Evolutionary conservation across 1,140 invertebrate species (phyloP), one percentile per base, ranked within the genome.

Genomic region (Magallana ariakensis): DNA sequence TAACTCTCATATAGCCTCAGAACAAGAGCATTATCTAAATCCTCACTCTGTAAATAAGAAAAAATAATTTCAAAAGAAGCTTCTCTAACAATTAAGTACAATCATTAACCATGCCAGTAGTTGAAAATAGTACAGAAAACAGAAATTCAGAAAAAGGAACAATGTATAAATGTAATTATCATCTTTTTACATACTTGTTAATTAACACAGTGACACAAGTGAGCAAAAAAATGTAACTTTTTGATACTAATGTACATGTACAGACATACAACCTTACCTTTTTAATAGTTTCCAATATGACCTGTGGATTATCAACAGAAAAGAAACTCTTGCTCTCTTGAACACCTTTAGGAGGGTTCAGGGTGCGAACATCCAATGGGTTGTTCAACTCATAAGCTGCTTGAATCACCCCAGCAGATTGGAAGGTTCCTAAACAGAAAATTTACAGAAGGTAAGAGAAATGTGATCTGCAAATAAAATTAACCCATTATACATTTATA

Each of bases 211-310:
- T 33, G 33, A 33, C 33, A 33, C 33, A 1, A 33, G 4, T 1
- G 33, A 33, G 33, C n/a, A 33, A 33, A 33, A 33, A 33, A 33
- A 33, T 33, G 33, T 4, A 33, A 33, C 33, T 33, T 4, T 33
- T 33, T 33, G 33, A 33, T 33, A 33, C 33, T 33, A 33, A 33
- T 33, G 33, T 0, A 33, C 0, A 33, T 33, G 33, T 0, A 33
- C 0, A 33, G 33, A 3, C 33, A 33, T 33, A 33, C 33, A 33
- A 33, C 33, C 70, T 91, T 83, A 93, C 93, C 91, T 90, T 91
- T 91, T 95, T 95, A 8, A 95, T 89, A 33, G 95, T 93, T 53
- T 94, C 94, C 16, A 95, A 86, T 55, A 95, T 88, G 8, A 95
- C 92, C 55, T 94, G 91, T 46, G 85, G 53, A 6, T 91, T 91